These are phyloP conservation scores for Theonella swinhoei DNA, from an alignment of 37 sponge, comb jelly and placozoan species.

Conservation along the genomic window DNA sequence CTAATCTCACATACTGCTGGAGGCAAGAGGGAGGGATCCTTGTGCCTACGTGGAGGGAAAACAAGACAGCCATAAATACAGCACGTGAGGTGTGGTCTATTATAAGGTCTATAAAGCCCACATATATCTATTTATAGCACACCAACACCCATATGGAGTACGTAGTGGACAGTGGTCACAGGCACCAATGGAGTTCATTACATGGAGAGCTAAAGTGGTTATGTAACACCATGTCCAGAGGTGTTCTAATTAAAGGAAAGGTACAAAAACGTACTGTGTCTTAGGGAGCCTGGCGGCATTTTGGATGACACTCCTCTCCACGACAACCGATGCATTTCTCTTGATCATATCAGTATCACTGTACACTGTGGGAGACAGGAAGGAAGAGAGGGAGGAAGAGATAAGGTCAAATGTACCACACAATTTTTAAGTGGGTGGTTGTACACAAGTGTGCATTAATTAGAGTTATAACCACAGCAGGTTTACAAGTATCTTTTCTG, in stretches of 20 bases:
- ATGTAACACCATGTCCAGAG: not conserved
- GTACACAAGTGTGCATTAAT: not conserved
- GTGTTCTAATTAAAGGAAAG: too few relatives aligned
- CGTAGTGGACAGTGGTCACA: not conserved
- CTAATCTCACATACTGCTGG: constrained; percentile 60
- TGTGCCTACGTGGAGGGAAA: constrained; percentile 21
- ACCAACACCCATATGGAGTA: not conserved
- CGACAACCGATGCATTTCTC: constrained; percentile 77
- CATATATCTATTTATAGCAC: not conserved
- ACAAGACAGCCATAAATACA: not conserved
- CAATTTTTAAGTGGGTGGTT: too few relatives aligned
- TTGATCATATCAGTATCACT: constrained; percentile 74
- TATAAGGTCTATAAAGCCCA: not conserved
- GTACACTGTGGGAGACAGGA: not conserved
- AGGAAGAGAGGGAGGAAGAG: not conserved
- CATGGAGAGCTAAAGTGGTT: not conserved
- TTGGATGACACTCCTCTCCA: constrained; percentile 65
- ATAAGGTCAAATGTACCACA: too few relatives aligned
- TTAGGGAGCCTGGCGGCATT: constrained; percentile 39
- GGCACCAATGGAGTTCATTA: not conserved
- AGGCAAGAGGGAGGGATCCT: constrained; percentile 40
- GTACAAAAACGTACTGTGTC: constrained; percentile 71
- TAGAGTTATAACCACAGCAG: not conserved
- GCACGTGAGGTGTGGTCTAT: not conserved
- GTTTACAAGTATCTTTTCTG: not conserved